phyloP scores from a whole-genome alignment of 1,140 invertebrate species.

The Calephelis nemesis region DNA sequence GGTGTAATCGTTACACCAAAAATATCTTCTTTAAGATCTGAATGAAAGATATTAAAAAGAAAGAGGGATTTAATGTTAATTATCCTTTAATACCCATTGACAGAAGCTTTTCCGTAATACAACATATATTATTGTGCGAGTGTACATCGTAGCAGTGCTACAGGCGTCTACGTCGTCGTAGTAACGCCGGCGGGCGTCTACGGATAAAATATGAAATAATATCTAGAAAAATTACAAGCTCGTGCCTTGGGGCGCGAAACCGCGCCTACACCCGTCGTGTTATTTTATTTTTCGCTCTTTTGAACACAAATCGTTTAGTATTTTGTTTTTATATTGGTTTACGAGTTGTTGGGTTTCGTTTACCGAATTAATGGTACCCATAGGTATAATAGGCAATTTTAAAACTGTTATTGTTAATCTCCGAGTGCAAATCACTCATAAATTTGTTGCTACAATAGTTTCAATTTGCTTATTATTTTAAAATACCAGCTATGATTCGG shows the following conservation, averaged over 20 bases:
- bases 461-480: no score
- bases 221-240: slow-evolving; percentile 71
- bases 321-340: slow-evolving; percentile 64
- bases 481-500: no score
- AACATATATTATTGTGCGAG: neutral
- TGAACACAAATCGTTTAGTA: slow-evolving; percentile 72
- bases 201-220: slow-evolving; percentile 74
- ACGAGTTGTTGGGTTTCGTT: slow-evolving; percentile 66
- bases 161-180: slow-evolving; percentile 53
- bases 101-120: slow-evolving; percentile 1
- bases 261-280: slow-evolving; percentile 63
- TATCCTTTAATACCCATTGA: neutral
- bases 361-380: slow-evolving; percentile 42
- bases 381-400: slow-evolving; percentile 39
- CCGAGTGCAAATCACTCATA: no score
- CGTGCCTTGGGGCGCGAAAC: slow-evolving; percentile 58
- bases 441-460: no score
- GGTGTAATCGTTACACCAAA: no score
- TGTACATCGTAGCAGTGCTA: slow-evolving; percentile 44
- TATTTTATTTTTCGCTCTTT: slow-evolving; percentile 76
- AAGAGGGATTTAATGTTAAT: neutral
- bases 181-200: slow-evolving; percentile 65
- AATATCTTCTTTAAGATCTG: neutral
- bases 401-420: slow-evolving; percentile 14
- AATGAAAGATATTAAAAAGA: neutral